Percentiles rank a stretch among this genome's conserved stretches.
phyloP scores from a whole-genome alignment of 2,113 vertebrate genomes.

The Seriola quinqueradiata region DNA sequence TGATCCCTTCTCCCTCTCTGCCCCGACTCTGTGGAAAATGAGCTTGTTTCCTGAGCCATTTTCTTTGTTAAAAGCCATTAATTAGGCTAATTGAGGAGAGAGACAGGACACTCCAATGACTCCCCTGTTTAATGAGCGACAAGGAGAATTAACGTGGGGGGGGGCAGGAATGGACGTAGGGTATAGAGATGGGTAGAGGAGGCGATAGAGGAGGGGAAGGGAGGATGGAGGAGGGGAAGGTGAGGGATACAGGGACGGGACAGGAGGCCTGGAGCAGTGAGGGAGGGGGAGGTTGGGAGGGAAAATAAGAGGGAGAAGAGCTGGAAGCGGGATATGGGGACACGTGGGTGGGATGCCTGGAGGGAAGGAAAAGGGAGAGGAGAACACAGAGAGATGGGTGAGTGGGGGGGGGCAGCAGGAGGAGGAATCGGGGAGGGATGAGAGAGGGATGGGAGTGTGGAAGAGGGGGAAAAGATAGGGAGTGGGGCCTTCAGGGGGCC shows the following conservation, averaged over 20 bases:
- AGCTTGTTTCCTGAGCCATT: slow-evolving; percentile 73
- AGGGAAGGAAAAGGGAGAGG: not conserved
- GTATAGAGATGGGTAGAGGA: not conserved
- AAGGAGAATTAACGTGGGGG: slow-evolving; percentile 3
- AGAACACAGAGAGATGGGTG: slow-evolving; percentile 2
- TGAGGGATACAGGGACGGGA: slow-evolving; percentile 3
- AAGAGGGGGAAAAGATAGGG: not conserved
- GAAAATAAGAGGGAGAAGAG: slow-evolving; percentile 3
- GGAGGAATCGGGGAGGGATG: not conserved
- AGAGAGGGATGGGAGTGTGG: not conserved
- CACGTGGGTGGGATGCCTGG: not conserved
- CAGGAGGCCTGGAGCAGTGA: slow-evolving; percentile 13
- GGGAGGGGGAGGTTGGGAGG: not conserved
- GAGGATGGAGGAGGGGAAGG: not conserved
- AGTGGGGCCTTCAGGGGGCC: slow-evolving; percentile 16
- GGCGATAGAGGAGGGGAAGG: not conserved
- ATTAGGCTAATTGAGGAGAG: slow-evolving; percentile 83
- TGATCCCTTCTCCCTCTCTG: not conserved
- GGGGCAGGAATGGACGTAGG: slow-evolving; percentile 2
- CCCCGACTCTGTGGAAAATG: slow-evolving; percentile 37
- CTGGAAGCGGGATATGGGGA: slow-evolving; percentile 25
- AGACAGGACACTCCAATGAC: slow-evolving; percentile 76
- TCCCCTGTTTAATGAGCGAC: slow-evolving; percentile 74
- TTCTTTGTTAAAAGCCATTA: slow-evolving; percentile 79
- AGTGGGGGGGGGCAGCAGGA: slow-evolving; percentile 6